A percentile compares a stretch with the other conserved stretches of the same genome.
Evolutionary conservation across 2,113 vertebrate species (phyloP).

Genomic region (Xiphophorus couchianus): DNA sequence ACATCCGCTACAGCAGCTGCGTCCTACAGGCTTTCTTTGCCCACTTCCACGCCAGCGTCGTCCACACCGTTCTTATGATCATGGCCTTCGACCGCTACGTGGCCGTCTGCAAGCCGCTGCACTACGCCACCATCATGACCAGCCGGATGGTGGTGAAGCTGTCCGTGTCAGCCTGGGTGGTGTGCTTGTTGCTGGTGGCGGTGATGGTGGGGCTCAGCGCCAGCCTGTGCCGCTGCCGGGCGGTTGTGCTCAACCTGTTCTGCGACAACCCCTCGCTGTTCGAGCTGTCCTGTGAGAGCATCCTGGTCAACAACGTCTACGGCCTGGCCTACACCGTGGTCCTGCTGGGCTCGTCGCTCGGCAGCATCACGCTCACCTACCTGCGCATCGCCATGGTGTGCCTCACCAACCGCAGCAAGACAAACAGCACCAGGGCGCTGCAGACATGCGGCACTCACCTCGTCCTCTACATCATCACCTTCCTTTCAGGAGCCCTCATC

Average conservation of each 20-base stretch:
- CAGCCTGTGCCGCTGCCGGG: conserved; percentile 62
- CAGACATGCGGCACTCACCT: conserved; percentile 72
- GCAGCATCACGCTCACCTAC: conserved; percentile 62
- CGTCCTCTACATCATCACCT: conserved; percentile 53
- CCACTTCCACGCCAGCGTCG: conserved; percentile 37
- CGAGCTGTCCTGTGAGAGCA: conserved; percentile 64
- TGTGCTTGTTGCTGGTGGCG: neutral
- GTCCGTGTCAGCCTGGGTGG: conserved; percentile 50
- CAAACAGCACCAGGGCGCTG: conserved; percentile 48
- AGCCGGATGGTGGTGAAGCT: conserved; percentile 54
- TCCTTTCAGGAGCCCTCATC: neutral
- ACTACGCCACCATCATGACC: conserved; percentile 66
- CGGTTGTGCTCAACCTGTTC: conserved; percentile 48
- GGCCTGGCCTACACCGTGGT: conserved; percentile 40
- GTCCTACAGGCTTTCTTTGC: conserved; percentile 66
- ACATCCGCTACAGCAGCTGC: conserved; percentile 57
- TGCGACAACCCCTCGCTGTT: conserved; percentile 73
- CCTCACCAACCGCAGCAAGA: conserved; percentile 28
- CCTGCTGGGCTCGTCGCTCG: conserved; percentile 40
- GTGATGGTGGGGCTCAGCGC: conserved; percentile 48
- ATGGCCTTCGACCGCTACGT: conserved; percentile 78
- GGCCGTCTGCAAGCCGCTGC: conserved; percentile 69
- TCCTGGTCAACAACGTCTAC: conserved; percentile 63
- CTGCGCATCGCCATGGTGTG: conserved; percentile 53
- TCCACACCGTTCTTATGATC: conserved; percentile 67